These are phyloP conservation scores for Beroe ovata DNA, from an alignment of 37 sponge, comb jelly and placozoan species.

Conservation along the genomic window DNA sequence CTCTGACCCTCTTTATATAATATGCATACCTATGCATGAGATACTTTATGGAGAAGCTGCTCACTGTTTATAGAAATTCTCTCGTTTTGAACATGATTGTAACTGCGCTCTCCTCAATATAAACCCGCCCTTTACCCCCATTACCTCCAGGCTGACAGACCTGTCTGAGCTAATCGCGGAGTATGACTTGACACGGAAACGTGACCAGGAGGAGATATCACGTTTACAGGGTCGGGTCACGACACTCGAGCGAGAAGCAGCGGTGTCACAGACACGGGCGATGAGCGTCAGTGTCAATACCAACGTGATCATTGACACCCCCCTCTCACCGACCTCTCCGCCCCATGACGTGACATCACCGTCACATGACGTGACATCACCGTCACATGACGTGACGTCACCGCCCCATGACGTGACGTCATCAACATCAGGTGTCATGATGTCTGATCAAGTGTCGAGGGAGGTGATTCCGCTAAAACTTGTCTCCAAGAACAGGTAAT, in stretches of 20 bases:
- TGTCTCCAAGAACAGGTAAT: constrained; percentile 4
- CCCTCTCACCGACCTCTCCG: neutral
- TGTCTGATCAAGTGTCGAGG: too few relatives aligned
- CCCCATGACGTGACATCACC: too few relatives aligned
- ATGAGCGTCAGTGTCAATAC: neutral
- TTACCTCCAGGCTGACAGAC: constrained; percentile 8
- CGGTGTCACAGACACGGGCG: neutral
- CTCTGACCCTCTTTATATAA: too few relatives aligned
- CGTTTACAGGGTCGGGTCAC: neutral
- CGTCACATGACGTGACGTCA: neutral
- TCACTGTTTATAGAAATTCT: too few relatives aligned
- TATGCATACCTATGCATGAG: too few relatives aligned
- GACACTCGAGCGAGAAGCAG: neutral
- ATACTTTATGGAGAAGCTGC: too few relatives aligned
- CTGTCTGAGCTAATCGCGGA: constrained; percentile 12
- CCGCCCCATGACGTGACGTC: neutral
- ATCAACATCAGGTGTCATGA: neutral
- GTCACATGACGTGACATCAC: neutral
- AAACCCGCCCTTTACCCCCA: too few relatives aligned
- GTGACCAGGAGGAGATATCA: constrained; percentile 18
- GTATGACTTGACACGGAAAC: neutral
- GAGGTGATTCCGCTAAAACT: neutral
- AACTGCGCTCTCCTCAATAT: too few relatives aligned
- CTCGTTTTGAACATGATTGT: too few relatives aligned
- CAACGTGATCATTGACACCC: neutral